These are phyloP conservation scores for Drosophila lacteicornis DNA, from an alignment of 1,140 invertebrate species.

Conservation along the genomic window DNA sequence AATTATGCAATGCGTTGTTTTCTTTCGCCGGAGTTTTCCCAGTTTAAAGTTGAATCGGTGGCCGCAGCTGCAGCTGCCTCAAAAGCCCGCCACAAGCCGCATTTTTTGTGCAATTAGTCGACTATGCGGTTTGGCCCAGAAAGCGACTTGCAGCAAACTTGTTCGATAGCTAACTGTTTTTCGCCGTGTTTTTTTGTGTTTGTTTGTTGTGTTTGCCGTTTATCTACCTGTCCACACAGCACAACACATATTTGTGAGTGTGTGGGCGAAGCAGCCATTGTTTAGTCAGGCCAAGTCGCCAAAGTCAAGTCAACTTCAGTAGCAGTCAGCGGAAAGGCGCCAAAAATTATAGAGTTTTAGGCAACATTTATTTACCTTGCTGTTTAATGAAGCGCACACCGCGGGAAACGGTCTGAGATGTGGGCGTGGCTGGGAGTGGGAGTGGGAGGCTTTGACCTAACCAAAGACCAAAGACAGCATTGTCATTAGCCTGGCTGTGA, in stretches of 20 bases:
- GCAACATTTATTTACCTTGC: conserved; percentile 57
- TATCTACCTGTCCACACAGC: conserved; percentile 40
- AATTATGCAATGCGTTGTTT: conserved; percentile 68
- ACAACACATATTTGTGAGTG: conserved; percentile 45
- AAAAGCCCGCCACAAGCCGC: conserved; percentile 38
- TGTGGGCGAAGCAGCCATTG: conserved; percentile 59
- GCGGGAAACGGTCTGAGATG: conserved; percentile 18
- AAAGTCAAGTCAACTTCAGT: conserved; percentile 33
- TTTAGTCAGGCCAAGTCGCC: conserved; percentile 34
- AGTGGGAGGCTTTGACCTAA: conserved; percentile 42
- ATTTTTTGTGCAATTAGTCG: conserved; percentile 80
- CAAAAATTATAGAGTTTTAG: conserved; percentile 59
- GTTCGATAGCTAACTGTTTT: conserved; percentile 49
- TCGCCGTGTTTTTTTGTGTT: conserved; percentile 14
- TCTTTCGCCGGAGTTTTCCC: conserved; percentile 45
- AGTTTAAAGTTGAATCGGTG: conserved; percentile 33
- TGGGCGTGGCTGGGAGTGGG: conserved; percentile 40
- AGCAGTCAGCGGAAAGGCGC: conserved; percentile 63
- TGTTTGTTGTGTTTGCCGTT: conserved; percentile 26
- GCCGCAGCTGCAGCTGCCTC: conserved; percentile 20
- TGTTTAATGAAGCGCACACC: conserved; percentile 63
- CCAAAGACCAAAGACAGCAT: conserved; percentile 54
- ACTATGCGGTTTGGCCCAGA: conserved; percentile 78
- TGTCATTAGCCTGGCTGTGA: conserved; percentile 60
- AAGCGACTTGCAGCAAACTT: conserved; percentile 72